These are phyloP conservation scores for Ibidorhyncha struthersii DNA, from an alignment of 2,113 vertebrate species.

Conservation along the genomic window DNA sequence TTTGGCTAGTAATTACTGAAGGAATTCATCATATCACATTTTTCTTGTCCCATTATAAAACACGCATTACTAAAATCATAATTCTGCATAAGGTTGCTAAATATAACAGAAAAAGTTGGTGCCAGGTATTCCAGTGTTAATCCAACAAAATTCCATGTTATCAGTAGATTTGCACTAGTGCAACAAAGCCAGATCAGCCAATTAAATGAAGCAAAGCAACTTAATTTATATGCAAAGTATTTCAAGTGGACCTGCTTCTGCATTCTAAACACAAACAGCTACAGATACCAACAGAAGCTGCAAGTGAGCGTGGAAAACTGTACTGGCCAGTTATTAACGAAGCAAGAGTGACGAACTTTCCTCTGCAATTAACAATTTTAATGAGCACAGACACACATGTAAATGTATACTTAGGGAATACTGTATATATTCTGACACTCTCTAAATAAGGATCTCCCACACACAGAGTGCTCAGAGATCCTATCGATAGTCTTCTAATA, in stretches of 20 bases:
- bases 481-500: neutral
- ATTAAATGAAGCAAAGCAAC: conserved; percentile 41
- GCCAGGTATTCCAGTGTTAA: neutral
- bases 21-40: neutral
- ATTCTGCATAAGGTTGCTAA: neutral
- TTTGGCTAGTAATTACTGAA: neutral
- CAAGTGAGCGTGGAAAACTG: conserved; percentile 20
- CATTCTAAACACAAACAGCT: conserved; percentile 24
- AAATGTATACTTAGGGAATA: conserved; percentile 28
- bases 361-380: conserved; percentile 66
- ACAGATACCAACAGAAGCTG: conserved; percentile 26
- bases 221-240: conserved; percentile 32
- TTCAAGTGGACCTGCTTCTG: conserved; percentile 38
- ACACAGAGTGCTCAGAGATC: neutral
- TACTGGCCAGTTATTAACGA: conserved; percentile 5
- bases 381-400: conserved; percentile 37
- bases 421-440: conserved; percentile 3
- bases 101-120: neutral
- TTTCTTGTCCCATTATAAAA: neutral
- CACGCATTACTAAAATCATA: conserved; percentile 3
- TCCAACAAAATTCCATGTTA: neutral
- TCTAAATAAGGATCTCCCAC: conserved; percentile 50
- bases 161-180: neutral
- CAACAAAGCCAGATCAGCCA: conserved; percentile 11
- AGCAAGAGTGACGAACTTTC: conserved; percentile 37